Evolutionary conservation across 2,113 vertebrate genomes (phyloP).

Genomic region (Tiliqua scincoides): DNA sequence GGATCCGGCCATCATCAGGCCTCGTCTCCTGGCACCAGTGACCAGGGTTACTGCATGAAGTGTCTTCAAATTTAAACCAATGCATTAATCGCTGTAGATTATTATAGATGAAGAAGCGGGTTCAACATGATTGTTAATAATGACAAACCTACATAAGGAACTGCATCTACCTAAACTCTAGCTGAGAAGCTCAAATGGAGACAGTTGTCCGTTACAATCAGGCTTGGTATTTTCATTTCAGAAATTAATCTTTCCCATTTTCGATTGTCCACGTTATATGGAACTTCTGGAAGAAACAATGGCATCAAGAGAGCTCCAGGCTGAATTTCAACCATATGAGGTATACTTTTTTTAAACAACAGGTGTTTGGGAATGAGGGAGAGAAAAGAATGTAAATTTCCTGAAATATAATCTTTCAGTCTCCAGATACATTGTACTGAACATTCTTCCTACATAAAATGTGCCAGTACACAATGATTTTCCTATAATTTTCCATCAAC

Average conservation of each 20-base stretch:
- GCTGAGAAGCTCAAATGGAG: not conserved
- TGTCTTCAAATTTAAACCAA: not conserved
- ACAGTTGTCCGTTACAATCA: not conserved
- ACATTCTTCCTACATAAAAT: not conserved
- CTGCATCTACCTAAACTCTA: not conserved
- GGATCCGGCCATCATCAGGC: no score
- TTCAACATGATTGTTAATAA: not conserved
- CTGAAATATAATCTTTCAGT: not conserved
- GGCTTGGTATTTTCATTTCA: slow-evolving; percentile 57
- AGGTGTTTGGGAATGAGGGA: not conserved
- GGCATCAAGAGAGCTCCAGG: slow-evolving; percentile 49
- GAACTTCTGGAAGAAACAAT: slow-evolving; percentile 63
- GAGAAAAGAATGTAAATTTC: not conserved
- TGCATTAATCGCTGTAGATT: not conserved
- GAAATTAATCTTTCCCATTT: slow-evolving; percentile 65
- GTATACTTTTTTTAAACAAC: slow-evolving; percentile 48
- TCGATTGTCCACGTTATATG: slow-evolving; percentile 61
- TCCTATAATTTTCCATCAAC: not conserved
- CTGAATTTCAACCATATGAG: slow-evolving; percentile 57
- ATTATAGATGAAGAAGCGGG: not conserved
- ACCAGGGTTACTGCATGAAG: not conserved
- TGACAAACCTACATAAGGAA: not conserved
- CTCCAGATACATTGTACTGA: not conserved
- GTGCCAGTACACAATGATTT: not conserved
- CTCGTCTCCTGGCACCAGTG: no score